phyloP scores from a whole-genome alignment of 2,797 vertebrate genomes.

The Ctenopoma kingsleyae region DNA sequence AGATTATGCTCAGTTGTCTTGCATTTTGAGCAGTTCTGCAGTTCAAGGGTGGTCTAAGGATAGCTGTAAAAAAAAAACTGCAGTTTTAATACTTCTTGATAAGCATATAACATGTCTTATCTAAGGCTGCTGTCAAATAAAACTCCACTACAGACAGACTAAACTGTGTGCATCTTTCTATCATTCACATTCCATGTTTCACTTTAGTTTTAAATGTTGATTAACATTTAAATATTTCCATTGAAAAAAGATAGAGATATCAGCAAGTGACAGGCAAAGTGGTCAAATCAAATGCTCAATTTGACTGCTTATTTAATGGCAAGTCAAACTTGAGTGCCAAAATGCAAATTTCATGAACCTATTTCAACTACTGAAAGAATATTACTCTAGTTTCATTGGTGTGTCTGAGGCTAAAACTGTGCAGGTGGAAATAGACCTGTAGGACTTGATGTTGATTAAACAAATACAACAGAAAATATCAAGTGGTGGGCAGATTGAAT shows the following conservation, averaged over 20 bases:
- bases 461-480: constrained; percentile 15
- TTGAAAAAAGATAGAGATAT: not conserved
- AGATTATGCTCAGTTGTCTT: not conserved
- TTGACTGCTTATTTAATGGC: too few relatives aligned
- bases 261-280: not conserved
- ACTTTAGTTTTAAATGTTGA: not conserved
- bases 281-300: not conserved
- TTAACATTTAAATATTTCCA: not conserved
- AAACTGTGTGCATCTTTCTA: too few relatives aligned
- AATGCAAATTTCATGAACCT: not conserved
- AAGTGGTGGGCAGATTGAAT: not conserved
- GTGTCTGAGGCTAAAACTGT: not conserved
- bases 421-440: not conserved
- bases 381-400: not conserved
- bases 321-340: not conserved
- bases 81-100: not conserved
- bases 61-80: not conserved
- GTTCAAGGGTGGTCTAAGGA: constrained; percentile 5
- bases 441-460: not conserved
- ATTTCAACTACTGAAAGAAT: not conserved
- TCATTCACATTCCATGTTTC: too few relatives aligned
- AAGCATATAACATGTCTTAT: too few relatives aligned
- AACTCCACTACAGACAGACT: too few relatives aligned
- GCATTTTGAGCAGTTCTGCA: not conserved
- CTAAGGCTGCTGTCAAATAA: too few relatives aligned